A percentile compares a stretch with the other conserved stretches of the same genome.
Conservation (phyloP, 2,797 vertebrate species). For the Chanos chanos region DNA sequence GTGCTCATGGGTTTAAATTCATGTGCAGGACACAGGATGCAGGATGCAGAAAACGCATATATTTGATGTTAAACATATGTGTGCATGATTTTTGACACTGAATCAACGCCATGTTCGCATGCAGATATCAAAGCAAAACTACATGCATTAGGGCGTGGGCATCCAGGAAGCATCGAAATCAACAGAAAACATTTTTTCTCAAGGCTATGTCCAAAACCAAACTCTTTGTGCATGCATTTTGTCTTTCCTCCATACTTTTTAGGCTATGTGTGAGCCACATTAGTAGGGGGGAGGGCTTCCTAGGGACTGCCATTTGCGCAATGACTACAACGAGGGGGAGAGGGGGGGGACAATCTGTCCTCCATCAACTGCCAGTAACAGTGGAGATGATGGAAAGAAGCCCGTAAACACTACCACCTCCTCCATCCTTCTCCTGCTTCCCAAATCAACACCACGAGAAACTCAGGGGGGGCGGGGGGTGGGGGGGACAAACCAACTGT, state of each 20-base stretch:
- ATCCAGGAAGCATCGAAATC: slow-evolving; percentile 34
- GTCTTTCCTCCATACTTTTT: slow-evolving; percentile 19
- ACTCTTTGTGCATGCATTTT: slow-evolving; percentile 32
- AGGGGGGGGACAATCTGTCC: slow-evolving; percentile 34
- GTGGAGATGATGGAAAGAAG: slow-evolving; percentile 35
- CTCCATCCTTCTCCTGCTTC: slow-evolving; percentile 18
- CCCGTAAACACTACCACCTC: slow-evolving; percentile 12
- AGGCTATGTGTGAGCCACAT: slow-evolving; percentile 15
- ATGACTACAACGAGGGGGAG: slow-evolving; percentile 34
- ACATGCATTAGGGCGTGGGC: slow-evolving; percentile 25
- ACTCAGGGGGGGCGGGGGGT: too few relatives aligned
- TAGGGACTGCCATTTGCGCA: slow-evolving; percentile 40
- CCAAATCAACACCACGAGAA: too few relatives aligned
- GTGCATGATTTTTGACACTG: background rate
- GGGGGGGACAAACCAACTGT: too few relatives aligned
- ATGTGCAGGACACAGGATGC: too few relatives aligned
- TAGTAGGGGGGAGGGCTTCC: slow-evolving; percentile 24
- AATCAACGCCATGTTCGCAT: too few relatives aligned
- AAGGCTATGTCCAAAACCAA: slow-evolving; percentile 36
- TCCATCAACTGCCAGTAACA: slow-evolving; percentile 28
- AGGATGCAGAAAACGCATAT: too few relatives aligned
- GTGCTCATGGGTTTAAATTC: too few relatives aligned
- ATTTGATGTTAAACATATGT: too few relatives aligned
- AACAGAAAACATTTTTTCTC: slow-evolving; percentile 38
- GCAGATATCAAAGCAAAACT: slow-evolving; percentile 7